Percentiles rank a stretch among this genome's conserved stretches.
Evolutionary conservation across 1,140 invertebrate genomes (phyloP).

Genomic region (Ladona fulva): DNA sequence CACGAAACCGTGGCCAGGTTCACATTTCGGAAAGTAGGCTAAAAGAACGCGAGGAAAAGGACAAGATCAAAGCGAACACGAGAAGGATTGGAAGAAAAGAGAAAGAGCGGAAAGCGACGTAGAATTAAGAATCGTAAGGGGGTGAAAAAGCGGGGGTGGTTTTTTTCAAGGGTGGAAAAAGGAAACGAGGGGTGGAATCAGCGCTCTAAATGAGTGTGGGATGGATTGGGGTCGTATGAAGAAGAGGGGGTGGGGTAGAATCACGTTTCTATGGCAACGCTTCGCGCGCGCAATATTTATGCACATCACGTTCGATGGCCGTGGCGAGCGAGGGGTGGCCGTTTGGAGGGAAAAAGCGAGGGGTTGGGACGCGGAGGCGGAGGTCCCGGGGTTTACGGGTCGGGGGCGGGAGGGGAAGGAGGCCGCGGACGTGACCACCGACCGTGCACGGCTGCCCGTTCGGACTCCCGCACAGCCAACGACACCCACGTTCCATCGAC

Average conservation of each 20-base stretch:
- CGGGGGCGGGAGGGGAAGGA: neutral
- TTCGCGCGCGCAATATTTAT: neutral
- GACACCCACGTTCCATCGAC: neutral
- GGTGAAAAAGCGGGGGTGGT: no score
- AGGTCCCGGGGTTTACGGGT: no score
- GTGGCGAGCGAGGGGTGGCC: neutral
- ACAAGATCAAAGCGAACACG: no score
- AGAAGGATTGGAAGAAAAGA: no score
- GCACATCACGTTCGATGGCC: constrained; percentile 6
- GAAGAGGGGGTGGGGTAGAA: neutral
- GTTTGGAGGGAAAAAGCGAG: neutral
- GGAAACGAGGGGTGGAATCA: neutral
- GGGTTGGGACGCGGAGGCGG: no score
- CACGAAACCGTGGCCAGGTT: no score
- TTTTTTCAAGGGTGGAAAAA: neutral
- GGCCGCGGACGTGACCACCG: neutral
- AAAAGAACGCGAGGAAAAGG: no score
- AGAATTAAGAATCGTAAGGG: no score
- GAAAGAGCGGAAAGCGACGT: no score
- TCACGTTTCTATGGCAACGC: neutral
- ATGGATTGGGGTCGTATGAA: neutral
- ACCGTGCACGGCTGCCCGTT: neutral
- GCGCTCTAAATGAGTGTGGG: neutral
- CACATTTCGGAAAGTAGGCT: no score
- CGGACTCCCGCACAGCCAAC: neutral